These are phyloP conservation scores for Melanotaenia nigrans DNA, from an alignment of 2,797 vertebrate species.

Conservation along the genomic window DNA sequence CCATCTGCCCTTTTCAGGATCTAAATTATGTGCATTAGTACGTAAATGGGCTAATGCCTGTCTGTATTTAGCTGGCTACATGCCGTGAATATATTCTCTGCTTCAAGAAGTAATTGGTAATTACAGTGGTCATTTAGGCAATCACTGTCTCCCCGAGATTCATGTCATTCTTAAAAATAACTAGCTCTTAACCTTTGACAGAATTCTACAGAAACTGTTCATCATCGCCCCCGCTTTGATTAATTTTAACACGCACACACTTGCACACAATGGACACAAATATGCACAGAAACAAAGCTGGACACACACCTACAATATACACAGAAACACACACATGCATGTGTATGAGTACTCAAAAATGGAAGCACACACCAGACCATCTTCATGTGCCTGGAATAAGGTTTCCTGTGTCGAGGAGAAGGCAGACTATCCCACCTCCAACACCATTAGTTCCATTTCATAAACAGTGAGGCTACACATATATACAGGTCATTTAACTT, in stretches of 20 bases:
- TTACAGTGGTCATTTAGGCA: conserved; percentile 99
- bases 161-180: conserved; percentile 99
- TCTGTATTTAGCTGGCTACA: conserved; percentile 99
- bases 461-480: conserved; percentile 91
- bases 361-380: conserved; percentile 21
- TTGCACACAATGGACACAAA: conserved; percentile 57
- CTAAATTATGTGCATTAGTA: conserved; percentile 99
- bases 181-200: conserved; percentile 99
- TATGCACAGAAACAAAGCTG: conserved; percentile 61
- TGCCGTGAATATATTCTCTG: conserved; percentile 99
- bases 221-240: conserved; percentile 99
- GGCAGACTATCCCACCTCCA: conserved; percentile 51
- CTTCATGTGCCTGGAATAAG: conserved; percentile 18
- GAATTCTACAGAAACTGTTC: conserved; percentile 99
- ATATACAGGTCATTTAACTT: conserved; percentile 85
- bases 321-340: conserved; percentile 16
- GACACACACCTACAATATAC: conserved; percentile 60
- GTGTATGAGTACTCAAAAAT: conserved; percentile 27
- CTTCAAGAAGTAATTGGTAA: conserved; percentile 99
- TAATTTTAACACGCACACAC: conserved; percentile 93
- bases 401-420: conserved; percentile 35
- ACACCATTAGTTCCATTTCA: conserved; percentile 76
- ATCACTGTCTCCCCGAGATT: conserved; percentile 99
- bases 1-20: conserved; percentile 99
- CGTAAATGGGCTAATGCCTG: conserved; percentile 99